These are phyloP conservation scores for Miniopterus natalensis DNA, from an alignment of 2,113 vertebrate genomes.

Conservation along the genomic window DNA sequence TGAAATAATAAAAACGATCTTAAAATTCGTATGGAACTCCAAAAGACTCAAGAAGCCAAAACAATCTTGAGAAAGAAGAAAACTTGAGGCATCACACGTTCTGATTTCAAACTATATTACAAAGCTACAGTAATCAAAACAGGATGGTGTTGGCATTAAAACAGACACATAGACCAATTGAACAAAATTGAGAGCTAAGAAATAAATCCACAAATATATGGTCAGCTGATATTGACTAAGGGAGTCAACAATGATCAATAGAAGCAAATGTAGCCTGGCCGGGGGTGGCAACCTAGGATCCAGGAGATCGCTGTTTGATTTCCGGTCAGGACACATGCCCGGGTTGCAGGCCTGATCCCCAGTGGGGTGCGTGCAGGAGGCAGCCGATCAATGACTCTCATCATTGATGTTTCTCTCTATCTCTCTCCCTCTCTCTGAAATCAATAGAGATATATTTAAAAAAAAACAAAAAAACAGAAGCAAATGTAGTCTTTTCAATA, in stretches of 20 bases:
- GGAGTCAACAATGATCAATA: not conserved
- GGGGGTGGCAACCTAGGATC: too few species aligned
- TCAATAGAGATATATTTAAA: too few species aligned
- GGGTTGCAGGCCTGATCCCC: too few species aligned
- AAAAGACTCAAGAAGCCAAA: not conserved
- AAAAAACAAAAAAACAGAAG: too few species aligned
- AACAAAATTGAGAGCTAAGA: not conserved
- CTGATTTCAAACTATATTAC: not conserved
- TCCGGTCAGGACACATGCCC: too few species aligned
- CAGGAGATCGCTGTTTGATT: too few species aligned
- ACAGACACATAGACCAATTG: not conserved
- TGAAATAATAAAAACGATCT: not conserved
- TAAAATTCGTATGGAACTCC: not conserved
- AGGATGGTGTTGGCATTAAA: not conserved
- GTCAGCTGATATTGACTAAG: not conserved
- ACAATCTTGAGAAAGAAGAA: not conserved
- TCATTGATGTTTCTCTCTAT: too few species aligned
- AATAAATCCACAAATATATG: not conserved
- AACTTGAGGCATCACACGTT: not conserved
- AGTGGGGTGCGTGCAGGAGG: too few species aligned
- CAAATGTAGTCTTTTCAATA: not conserved
- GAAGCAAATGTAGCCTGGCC: too few species aligned
- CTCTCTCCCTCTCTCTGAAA: too few species aligned
- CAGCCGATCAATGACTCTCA: too few species aligned
- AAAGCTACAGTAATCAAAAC: not conserved